Conservation (phyloP, 2,888 invertebrate species). For the Drosophila pseudotalamancana region DNA sequence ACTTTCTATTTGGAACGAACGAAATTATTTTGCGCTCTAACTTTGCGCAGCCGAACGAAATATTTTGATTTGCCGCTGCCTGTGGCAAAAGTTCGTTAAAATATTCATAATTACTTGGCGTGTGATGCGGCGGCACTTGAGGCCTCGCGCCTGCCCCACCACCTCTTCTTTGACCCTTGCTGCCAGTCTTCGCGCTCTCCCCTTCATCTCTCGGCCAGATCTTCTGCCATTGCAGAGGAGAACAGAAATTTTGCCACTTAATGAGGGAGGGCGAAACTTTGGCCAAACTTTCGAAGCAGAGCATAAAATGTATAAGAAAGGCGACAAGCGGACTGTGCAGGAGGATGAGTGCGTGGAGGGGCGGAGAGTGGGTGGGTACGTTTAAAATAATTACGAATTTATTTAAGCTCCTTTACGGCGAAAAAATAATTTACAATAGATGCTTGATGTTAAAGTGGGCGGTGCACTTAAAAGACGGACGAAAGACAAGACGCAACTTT, state of each 20-base stretch:
- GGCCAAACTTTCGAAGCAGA: conserved; percentile 56
- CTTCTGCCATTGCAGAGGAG: conserved; percentile 48
- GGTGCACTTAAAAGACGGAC: conserved; percentile 13
- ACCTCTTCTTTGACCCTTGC: neutral
- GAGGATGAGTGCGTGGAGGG: no score
- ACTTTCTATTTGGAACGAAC: conserved; percentile 61
- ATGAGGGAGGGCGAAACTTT: conserved; percentile 75
- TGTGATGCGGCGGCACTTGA: conserved; percentile 71
- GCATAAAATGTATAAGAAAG: conserved; percentile 48
- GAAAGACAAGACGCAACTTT: conserved; percentile 14
- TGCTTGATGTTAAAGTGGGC: conserved; percentile 25
- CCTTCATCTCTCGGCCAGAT: neutral
- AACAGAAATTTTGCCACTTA: conserved; percentile 77
- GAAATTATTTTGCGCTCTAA: conserved; percentile 71
- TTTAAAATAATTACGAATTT: conserved; percentile 80
- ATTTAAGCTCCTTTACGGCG: conserved; percentile 74
- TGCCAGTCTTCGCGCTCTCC: neutral
- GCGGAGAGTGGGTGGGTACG: conserved; percentile 54
- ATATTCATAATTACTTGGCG: conserved; percentile 79
- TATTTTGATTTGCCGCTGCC: conserved; percentile 79
- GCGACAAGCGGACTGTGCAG: neutral
- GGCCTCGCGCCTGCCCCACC: neutral
- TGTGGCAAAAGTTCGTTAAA: conserved; percentile 79
- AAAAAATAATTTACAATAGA: conserved; percentile 72
- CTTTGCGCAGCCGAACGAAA: conserved; percentile 69